Evolutionary conservation across 2,888 invertebrate species (phyloP).

Genomic region (Opisthograptis luteolata): DNA sequence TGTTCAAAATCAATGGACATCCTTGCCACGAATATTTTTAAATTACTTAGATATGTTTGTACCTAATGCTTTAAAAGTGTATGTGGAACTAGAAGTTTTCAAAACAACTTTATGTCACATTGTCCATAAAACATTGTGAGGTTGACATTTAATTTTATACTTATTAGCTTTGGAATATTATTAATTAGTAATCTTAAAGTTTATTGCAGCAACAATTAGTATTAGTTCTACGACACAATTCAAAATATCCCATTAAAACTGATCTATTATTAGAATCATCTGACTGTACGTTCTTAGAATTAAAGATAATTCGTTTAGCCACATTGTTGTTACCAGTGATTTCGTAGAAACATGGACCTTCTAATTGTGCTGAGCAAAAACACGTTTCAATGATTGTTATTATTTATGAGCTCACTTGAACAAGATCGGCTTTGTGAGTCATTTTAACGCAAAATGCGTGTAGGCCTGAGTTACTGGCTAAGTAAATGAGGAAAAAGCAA

Average conservation of each 20-base stretch:
- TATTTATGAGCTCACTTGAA: conserved; percentile 61
- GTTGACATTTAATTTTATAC: neutral
- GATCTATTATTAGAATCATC: conserved; percentile 46
- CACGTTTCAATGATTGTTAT: conserved; percentile 66
- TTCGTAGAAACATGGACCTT: conserved; percentile 53
- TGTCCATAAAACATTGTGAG: no score
- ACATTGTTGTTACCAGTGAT: conserved; percentile 47
- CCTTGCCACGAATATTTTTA: no score
- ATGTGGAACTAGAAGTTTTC: no score
- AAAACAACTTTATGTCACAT: no score
- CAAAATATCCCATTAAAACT: conserved; percentile 17
- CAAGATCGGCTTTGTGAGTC: conserved; percentile 68
- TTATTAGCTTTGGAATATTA: neutral
- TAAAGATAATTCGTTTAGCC: conserved; percentile 48
- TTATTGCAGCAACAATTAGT: neutral
- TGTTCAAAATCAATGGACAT: no score
- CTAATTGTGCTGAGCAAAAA: conserved; percentile 74
- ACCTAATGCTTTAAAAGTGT: no score
- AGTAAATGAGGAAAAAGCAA: conserved; percentile 17
- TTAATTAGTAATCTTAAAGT: neutral
- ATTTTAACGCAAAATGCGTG: conserved; percentile 35
- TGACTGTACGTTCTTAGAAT: conserved; percentile 48
- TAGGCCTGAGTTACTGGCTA: conserved; percentile 13
- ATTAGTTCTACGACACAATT: conserved; percentile 17
- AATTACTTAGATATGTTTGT: no score